phyloP scores from a whole-genome alignment of 2,888 invertebrate genomes.

The Salpingus planirostris region DNA sequence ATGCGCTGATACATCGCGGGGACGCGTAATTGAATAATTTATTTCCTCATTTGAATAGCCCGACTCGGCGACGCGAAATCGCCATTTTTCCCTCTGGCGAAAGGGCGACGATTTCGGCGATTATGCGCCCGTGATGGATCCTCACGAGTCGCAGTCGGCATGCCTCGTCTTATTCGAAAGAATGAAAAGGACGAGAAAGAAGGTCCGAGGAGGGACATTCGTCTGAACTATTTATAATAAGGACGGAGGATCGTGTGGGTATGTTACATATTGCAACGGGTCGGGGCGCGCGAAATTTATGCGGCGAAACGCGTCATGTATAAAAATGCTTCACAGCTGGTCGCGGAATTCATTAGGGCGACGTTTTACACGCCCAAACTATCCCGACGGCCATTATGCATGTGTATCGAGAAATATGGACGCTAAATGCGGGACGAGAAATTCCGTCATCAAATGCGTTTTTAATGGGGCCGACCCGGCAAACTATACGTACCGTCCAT shows the following conservation, averaged over 20 bases:
- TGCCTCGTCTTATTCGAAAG: too few relatives aligned
- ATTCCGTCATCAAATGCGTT: conserved; percentile 11
- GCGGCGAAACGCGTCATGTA: conserved; percentile 27
- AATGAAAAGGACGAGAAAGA: conserved; percentile 3
- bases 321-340: conserved; percentile 35
- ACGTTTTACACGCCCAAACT: conserved; percentile 36
- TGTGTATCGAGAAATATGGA: conserved; percentile 34
- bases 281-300: conserved; percentile 25
- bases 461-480: too few relatives aligned
- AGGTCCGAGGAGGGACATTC: conserved; percentile 6
- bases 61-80: too few relatives aligned
- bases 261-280: conserved; percentile 22
- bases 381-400: conserved; percentile 30
- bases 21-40: too few relatives aligned
- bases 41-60: too few relatives aligned
- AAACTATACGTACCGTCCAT: too few relatives aligned
- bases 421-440: conserved; percentile 22
- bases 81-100: too few relatives aligned
- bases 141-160: too few relatives aligned
- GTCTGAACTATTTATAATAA: conserved; percentile 12
- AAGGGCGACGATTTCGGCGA: too few relatives aligned
- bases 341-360: conserved; percentile 35
- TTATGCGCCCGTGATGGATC: too few relatives aligned
- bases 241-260: conserved; percentile 15
- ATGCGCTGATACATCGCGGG: too few relatives aligned